Base-by-base conservation (phyloP, 2,888 invertebrate species). In the Xylophagus ater region DNA sequence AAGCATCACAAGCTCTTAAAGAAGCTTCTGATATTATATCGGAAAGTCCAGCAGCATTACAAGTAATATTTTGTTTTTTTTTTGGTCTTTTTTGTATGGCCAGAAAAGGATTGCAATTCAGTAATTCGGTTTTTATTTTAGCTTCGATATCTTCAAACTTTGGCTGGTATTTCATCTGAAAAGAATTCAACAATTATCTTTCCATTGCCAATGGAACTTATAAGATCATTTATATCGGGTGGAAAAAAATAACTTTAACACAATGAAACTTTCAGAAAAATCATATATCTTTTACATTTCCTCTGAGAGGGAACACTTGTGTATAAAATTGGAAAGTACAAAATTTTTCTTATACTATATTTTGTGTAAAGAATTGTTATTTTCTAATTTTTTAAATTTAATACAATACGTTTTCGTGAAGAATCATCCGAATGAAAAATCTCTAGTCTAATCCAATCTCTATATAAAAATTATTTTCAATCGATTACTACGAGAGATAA, bases 161-260 rank as follows among this genome's bases (percentile, higher is more conserved):
- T 94, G 41, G 89, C 76, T 67, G 81, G 84, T 40, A 90, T 93
- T 61, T 87, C 92, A 2, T 85, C 88, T 0, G 92, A 94, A 67
- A 92, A 90, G 67, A 92, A 92, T 63, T 92, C 90, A 0, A 93
- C 92, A 1, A 92, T 94, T 51, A 81, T 93, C 42, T 93, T 94
- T 59, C 93, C 93, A 1, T 68, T 93, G 49, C 93, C 93, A 0
- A 77, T 93, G 66, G 92, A 93, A 55, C 62, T 85, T 34, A 55
- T 83, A 17, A 53, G 61, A 4, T 63, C 62, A 3, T 62, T 62
- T 37, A 29, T 62, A 5, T 23, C 18, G 5, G 13, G 10, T 9
- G 29, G 7, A 39, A 26, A 9, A 28, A 39, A 10, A 15, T 25
- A 4, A 23, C n/a, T n/a, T n/a, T n/a, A n/a, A 31, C n/a, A 8